Conservation (phyloP, 2,797 vertebrate genomes). For the Sus cebifrons region DNA sequence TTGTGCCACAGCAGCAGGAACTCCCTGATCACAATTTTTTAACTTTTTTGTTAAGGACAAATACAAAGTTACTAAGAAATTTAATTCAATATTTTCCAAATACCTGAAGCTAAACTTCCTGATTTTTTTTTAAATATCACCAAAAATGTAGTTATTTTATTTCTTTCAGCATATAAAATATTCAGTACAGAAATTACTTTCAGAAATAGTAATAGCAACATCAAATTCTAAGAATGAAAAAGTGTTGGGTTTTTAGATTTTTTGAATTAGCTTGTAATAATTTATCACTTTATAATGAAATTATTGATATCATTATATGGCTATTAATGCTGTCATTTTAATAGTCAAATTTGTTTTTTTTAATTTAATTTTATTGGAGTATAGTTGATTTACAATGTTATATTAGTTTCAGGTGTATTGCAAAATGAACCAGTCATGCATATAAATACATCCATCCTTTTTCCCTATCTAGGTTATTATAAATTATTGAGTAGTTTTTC, state of each 20-base stretch:
- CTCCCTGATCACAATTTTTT: no score
- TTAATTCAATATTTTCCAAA: constrained; percentile 20
- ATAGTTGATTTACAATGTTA: no score
- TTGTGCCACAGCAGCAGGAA: no score
- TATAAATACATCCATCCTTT: no score
- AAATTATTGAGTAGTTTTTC: no score
- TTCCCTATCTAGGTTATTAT: no score
- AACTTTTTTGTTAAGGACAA: constrained; percentile 18
- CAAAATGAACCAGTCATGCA: no score
- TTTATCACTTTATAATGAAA: neutral
- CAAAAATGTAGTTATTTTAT: neutral
- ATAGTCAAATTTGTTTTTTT: neutral
- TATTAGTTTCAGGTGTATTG: no score
- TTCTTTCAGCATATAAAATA: neutral
- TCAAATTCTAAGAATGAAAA: no score
- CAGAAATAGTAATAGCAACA: neutral
- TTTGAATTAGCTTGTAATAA: no score
- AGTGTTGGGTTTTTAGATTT: no score
- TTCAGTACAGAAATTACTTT: constrained; percentile 5
- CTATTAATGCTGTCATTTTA: neutral
- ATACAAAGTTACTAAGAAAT: constrained; percentile 11
- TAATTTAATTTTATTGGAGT: neutral
- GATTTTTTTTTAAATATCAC: constrained; percentile 53
- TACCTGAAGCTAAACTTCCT: neutral
- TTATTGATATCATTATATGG: neutral